Evolutionary conservation across 2,113 vertebrate genomes (phyloP).

Genomic region (Plectropomus leopardus): DNA sequence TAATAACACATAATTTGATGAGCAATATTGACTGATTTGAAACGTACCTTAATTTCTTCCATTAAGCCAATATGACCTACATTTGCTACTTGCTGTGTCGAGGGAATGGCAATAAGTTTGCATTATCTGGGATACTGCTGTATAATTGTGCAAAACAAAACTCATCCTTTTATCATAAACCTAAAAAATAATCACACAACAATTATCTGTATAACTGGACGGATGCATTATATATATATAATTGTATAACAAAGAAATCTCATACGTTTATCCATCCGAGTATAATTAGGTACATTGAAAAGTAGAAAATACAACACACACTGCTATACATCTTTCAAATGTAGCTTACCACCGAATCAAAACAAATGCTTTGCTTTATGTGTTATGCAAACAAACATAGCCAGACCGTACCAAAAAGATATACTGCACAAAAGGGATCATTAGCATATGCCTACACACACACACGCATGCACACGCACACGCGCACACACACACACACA

Average conservation of each 20-base stretch:
- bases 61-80: constrained; percentile 17
- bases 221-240: constrained; percentile 28
- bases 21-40: background rate
- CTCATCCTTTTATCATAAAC: constrained; percentile 21
- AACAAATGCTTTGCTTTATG: constrained; percentile 32
- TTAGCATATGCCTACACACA: constrained; percentile 21
- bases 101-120: constrained; percentile 25
- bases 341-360: constrained; percentile 47
- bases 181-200: constrained; percentile 29
- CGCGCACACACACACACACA: constrained; percentile 6
- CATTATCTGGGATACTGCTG: background rate
- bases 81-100: background rate
- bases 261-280: constrained; percentile 26
- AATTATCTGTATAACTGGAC: constrained; percentile 41
- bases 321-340: constrained; percentile 50
- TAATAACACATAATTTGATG: background rate
- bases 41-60: background rate
- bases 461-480: too few species aligned
- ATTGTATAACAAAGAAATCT: constrained; percentile 34
- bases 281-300: constrained; percentile 52
- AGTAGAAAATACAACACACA: constrained; percentile 63
- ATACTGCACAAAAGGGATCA: constrained; percentile 48
- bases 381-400: constrained; percentile 25
- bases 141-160: constrained; percentile 82
- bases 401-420: constrained; percentile 42